Evolutionary conservation across 2,797 vertebrate genomes (phyloP).

Genomic region (Poecilia gillii): DNA sequence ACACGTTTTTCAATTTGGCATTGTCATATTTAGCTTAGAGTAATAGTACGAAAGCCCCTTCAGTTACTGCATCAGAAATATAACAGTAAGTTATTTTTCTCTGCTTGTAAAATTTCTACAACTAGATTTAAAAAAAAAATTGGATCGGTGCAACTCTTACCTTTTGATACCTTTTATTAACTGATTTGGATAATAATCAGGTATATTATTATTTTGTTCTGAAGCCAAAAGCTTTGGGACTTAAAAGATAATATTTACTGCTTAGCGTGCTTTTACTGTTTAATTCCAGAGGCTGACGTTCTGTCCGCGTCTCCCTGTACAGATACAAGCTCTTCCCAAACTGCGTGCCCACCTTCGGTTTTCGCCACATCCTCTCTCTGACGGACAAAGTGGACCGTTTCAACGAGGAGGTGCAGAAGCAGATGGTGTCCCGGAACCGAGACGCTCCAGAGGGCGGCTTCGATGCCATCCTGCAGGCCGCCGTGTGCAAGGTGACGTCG

Average conservation of each 20-base stretch:
- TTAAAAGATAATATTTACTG: too few relatives aligned
- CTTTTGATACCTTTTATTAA: too few relatives aligned
- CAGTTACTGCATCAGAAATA: neutral
- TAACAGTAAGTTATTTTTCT: neutral
- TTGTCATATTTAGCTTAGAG: neutral
- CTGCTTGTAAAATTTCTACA: neutral
- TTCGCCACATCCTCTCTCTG: slow-evolving; percentile 93
- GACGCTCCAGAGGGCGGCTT: slow-evolving; percentile 97
- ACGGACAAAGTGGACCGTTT: slow-evolving; percentile 95
- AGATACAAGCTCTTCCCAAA: slow-evolving; percentile 95
- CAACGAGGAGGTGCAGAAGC: slow-evolving; percentile 94
- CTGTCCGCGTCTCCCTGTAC: slow-evolving; percentile 9
- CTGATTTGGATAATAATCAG: neutral
- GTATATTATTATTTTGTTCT: neutral
- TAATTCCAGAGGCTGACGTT: neutral
- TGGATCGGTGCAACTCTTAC: too few relatives aligned
- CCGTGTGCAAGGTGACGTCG: slow-evolving; percentile 90
- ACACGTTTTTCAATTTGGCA: neutral
- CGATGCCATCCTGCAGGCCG: slow-evolving; percentile 94
- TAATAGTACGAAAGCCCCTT: neutral
- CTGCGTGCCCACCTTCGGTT: slow-evolving; percentile 94
- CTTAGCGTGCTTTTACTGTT: neutral
- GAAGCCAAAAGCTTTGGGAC: neutral
- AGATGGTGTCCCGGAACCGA: slow-evolving; percentile 95
- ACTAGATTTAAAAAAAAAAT: too few relatives aligned